Conservation (phyloP, 2,797 vertebrate species). For the Delichon dasypus region DNA sequence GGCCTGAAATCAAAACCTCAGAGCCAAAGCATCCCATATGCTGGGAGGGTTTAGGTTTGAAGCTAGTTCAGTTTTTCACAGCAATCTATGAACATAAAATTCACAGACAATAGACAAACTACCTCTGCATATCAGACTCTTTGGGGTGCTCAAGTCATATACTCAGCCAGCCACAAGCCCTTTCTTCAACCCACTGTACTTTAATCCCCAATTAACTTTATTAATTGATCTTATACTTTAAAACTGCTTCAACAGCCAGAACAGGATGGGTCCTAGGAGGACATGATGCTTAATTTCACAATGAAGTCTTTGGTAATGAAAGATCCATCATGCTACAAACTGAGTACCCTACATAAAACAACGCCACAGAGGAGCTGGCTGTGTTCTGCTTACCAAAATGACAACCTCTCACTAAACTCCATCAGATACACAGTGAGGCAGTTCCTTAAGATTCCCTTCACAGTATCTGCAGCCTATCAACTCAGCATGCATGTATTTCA, state of each 20-base stretch:
- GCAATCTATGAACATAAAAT: not conserved
- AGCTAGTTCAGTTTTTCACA: not conserved
- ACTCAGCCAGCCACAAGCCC: not conserved
- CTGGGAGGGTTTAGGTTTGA: not conserved
- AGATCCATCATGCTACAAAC: constrained; percentile 46
- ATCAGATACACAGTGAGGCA: not conserved
- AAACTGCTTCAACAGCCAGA: constrained; percentile 30
- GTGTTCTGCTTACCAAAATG: not conserved
- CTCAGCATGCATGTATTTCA: not conserved
- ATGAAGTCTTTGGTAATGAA: constrained; percentile 38
- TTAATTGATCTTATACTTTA: constrained; percentile 18
- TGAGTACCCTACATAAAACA: constrained; percentile 48
- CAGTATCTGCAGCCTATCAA: not conserved
- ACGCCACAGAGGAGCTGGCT: not conserved
- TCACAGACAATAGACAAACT: not conserved
- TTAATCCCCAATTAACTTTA: constrained; percentile 12
- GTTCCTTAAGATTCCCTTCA: constrained; percentile 5
- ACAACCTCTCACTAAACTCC: not conserved
- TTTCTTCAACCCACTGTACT: not conserved
- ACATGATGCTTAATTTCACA: not conserved
- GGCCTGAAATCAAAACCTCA: not conserved
- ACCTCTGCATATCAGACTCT: not conserved
- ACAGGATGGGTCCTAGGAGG: not conserved
- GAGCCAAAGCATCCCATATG: not conserved
- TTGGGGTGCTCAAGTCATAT: not conserved